Conservation (phyloP, 2,888 invertebrate species). For the Cepaea hortensis region DNA sequence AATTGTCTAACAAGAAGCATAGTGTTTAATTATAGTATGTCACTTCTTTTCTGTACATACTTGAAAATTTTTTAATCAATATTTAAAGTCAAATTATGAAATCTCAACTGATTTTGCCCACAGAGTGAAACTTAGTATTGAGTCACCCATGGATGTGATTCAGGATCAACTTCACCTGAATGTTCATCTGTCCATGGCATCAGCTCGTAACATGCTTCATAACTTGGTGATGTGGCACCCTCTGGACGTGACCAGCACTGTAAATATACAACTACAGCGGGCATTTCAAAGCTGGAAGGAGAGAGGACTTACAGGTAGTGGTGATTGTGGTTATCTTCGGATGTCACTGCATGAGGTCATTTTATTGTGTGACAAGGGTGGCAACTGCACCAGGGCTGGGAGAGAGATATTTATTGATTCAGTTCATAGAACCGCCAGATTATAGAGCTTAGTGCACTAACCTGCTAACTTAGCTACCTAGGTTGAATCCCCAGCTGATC, state of each 20-base stretch:
- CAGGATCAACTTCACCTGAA: slow-evolving; percentile 56
- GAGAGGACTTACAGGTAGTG: slow-evolving; percentile 29
- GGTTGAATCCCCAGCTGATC: too few species aligned
- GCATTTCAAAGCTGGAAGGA: slow-evolving; percentile 39
- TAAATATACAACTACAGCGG: slow-evolving; percentile 40
- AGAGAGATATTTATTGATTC: too few species aligned
- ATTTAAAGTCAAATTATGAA: not conserved
- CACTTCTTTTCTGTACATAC: too few species aligned
- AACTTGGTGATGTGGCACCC: slow-evolving; percentile 64
- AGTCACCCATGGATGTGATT: slow-evolving; percentile 58
- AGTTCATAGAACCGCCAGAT: too few species aligned
- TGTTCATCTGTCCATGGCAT: slow-evolving; percentile 58
- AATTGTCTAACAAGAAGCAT: too few species aligned
- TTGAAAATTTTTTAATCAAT: not conserved
- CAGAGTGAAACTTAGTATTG: slow-evolving; percentile 60
- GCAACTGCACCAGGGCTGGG: too few species aligned
- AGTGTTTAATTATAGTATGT: too few species aligned
- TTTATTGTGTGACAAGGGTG: not conserved
- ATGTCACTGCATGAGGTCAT: not conserved
- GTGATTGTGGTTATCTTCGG: not conserved
- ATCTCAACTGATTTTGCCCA: slow-evolving; percentile 5
- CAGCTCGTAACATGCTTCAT: slow-evolving; percentile 55
- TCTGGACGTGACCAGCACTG: slow-evolving; percentile 58
- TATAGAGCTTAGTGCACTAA: too few species aligned
- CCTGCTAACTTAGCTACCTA: too few species aligned